Base-by-base conservation (phyloP, 2,113 vertebrate genomes). In the Illadopsis cleaveri region DNA sequence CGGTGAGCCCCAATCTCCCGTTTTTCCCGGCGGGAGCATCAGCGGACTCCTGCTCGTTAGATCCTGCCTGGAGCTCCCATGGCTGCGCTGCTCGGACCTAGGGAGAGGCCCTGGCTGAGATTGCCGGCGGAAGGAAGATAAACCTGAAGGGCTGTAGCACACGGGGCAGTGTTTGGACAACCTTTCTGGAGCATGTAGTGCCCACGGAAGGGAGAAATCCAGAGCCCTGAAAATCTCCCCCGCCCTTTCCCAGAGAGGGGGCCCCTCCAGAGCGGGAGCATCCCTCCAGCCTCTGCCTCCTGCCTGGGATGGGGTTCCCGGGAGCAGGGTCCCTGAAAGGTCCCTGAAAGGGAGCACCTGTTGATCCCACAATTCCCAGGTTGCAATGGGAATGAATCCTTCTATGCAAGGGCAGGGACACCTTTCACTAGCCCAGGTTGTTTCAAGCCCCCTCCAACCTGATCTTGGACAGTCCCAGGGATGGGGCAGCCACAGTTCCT, bases 261-360 rank as follows among this genome's bases (percentile, higher is more conserved):
- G 2, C 9, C 12, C 4, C 20, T 4, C 3, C 0, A 0, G 30
- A 40, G 9, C 4, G 30, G 45, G 22, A 37, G 13, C 11, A 7
- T 47, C 28, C 21, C 47, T 48, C 47, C 47, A 48, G 47, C 24
- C 30, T 90, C 38, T 38, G 38, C 38, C 38, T 38, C 38, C 38
- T 38, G 38, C 38, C 38, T 38, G 38, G 9, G 38, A 38, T 38
- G 38, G 38, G 38, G 38, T 38, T 38, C 38, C 38, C 38, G 38
- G 38, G 38, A 38, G 38, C 38, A 38, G 38, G 38, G 12, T 38
- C 38, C 38, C 38, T 38, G 38, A 38, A 38, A 38, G 38, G 38
- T 38, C 38, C 38, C 38, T 38, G 38, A 38, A 38, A 38, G 38
- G 38, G 38, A 38, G 38, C 38, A 38, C 38, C 38, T 38, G 38